Evolutionary conservation across 2,888 invertebrate species (phyloP), one percentile per base, ranked within the genome.

Genomic region (Pristionchus mayeri): DNA sequence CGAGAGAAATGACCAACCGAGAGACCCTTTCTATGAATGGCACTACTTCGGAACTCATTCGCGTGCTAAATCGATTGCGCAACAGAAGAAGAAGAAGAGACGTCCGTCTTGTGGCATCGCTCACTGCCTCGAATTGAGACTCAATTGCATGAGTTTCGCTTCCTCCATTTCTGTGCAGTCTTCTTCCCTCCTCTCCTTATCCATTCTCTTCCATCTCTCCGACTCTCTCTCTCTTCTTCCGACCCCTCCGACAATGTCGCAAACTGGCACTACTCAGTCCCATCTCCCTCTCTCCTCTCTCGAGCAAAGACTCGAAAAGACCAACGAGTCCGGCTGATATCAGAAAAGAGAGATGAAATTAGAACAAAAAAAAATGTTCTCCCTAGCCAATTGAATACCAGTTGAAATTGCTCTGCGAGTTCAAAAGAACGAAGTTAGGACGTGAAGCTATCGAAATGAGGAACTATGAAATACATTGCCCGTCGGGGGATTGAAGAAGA

Each of bases 131-230:
- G 37, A 67, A 67, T 67, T 21, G 16, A 37, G 67, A 9, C 67
- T 67, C 67, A 67, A 67, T 67, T 67, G 67, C 67, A 67, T 67
- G 67, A 67, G 67, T 67, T 67, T 67, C 67, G 37, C 67, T 67
- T 67, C 67, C 67, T 67, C 67, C 37, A 1, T 1, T 37, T 67
- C 67, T 34, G 34, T 27, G 30, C 34, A 63, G 60, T 34, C 60
- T 34, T 57, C 57, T 57, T 63, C 60, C 30, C 18, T 37, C 21
- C 67, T 67, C 67, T 67, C 67, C 67, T 67, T 37, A 37, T 37
- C 37, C 37, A n/a, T n/a, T n/a, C n/a, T n/a, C n/a, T n/a, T n/a
- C n/a, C n/a, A n/a, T n/a, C n/a, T n/a, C n/a, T n/a, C n/a, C n/a
- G n/a, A 37, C 27, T 37, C 67, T 67, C 67, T 67, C 21, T 27